Base-by-base conservation (phyloP, 2,888 invertebrate genomes). In the Drosophila nigricruria region DNA sequence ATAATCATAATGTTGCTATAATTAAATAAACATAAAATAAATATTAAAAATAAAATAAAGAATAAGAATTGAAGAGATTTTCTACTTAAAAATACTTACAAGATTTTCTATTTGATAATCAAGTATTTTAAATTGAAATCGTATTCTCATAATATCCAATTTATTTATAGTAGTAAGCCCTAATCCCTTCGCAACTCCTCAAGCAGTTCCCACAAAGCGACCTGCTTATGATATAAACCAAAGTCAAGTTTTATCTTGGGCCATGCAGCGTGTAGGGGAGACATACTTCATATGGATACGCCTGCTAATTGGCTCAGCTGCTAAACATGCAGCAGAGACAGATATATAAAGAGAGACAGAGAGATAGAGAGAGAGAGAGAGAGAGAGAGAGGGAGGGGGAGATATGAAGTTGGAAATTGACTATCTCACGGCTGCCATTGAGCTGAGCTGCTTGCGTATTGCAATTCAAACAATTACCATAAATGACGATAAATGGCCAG, bases 401-500 rank as follows among this genome's bases (percentile, higher is more conserved):
- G 14, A 9, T 8, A 53, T 18, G 54, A 14, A 49, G 64, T 8
- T 47, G 34, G 12, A 34, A 36, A 50, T 25, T 8, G 27, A 49
- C 42, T 42, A 56, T 50, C 38, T 34, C 25, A 32, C 25, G 52
- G 66, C 54, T 63, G 71, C 62, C 73, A 73, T 63, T 66, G 81
- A 67, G 57, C 66, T 42, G 63, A 34, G 53, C 43, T 52, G 72
- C 53, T 57, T 64, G 61, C 71, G 73, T 82, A 82, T 74, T 54
- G 67, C 69, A 66, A 73, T 70, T 62, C 86, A 68, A 80, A 90
- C 89, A 85, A 85, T 90, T 89, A 83, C 84, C 77, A 79, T 87
- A 87, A 86, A 86, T 87, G 84, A 89, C 81, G 89, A 87, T 84
- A 79, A 83, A 90, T 89, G 71, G 68, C 56, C 43, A 23, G 63